Evolutionary conservation across 2,888 invertebrate species (phyloP), one percentile per base, ranked within the genome.

Genomic region (Troilus luridus): DNA sequence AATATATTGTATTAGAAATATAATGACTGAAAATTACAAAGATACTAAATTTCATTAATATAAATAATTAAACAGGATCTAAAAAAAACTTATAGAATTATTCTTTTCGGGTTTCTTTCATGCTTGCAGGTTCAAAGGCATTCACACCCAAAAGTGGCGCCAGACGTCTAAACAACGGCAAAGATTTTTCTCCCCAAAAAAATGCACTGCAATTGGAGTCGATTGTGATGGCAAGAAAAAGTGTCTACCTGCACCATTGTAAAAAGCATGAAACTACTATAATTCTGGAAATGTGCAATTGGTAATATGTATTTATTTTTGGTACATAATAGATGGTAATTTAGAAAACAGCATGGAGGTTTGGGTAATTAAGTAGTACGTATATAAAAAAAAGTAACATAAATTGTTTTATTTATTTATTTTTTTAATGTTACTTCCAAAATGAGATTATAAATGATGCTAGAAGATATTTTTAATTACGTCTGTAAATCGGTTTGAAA

Each of bases 251-350:
- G 72, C 19, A 14, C 41, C 1, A 41, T 27, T 6, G 17, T 77
- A 77, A 27, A 77, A 77, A 77, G 19, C 17, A 77, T 77, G 41
- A 19, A 77, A 77, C 72, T 77, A 27, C 72, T 17, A 77, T 77
- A 27, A 77, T 77, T 77, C 7, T 0, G 67, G 67, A n/a, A 67
- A 67, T 24, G 5, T 24, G 5, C 24, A 6, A 2, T 11, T 12
- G n/a, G 21, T 24, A 19, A 67, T 67, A 67, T 67, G 24, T 24
- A 24, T 67, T 67, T 67, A 67, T 67, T 67, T 67, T 12, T 67
- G 24, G 24, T 67, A 67, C 24, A 67, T 67, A 24, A n/a, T 67
- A 24, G 5, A 67, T 3, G 3, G 14, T 67, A 24, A 9, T 67
- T 67, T 12, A 24, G n/a, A 67, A 67, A n/a, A 67, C 12, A 14